These are phyloP conservation scores for Choloepus hoffmanni DNA, from an alignment of 2,113 vertebrate species.

Conservation along the genomic window DNA sequence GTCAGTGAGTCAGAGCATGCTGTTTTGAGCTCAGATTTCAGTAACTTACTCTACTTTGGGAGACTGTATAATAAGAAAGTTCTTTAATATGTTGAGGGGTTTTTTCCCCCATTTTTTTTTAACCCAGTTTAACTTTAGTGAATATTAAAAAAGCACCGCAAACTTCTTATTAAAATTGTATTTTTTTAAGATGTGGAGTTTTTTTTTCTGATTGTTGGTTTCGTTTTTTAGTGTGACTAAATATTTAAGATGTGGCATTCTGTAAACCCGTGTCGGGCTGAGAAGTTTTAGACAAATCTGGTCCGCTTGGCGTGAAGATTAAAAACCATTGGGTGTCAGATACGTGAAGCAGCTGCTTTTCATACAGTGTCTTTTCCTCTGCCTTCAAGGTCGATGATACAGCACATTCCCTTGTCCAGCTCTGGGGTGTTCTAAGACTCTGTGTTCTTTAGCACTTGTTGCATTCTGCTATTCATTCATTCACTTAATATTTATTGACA, in stretches of 20 bases:
- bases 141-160: constrained; percentile 34
- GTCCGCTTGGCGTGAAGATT: neutral
- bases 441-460: neutral
- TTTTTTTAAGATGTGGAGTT: neutral
- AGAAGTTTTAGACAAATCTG: constrained; percentile 2
- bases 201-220: neutral
- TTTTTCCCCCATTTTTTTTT: neutral
- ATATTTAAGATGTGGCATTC: neutral
- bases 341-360: neutral
- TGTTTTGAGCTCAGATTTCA: neutral
- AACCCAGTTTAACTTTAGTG: neutral
- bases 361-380: neutral
- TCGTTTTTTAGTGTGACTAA: neutral
- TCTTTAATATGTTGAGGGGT: neutral
- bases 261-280: neutral
- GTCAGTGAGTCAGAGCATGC: neutral
- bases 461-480: neutral
- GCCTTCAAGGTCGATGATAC: neutral
- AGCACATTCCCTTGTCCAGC: neutral
- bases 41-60: neutral
- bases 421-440: neutral
- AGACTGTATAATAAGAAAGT: neutral
- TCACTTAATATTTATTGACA: neutral
- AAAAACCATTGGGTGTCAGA: neutral
- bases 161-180: neutral